These are phyloP conservation scores for Catharus bicknelli DNA, from an alignment of 2,113 vertebrate species.

Conservation along the genomic window DNA sequence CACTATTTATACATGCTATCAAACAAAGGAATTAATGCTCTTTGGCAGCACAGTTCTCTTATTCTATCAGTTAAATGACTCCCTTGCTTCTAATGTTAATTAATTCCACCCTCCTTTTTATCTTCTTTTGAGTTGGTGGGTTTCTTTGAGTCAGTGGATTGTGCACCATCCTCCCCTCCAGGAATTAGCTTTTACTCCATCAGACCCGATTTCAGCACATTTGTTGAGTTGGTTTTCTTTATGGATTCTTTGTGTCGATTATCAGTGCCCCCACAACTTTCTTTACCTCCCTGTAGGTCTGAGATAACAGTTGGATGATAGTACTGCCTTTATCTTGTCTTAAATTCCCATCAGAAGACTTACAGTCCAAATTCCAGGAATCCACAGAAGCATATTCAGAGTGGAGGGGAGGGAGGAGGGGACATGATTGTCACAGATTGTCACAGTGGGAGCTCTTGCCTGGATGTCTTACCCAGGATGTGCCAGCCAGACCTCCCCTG, in stretches of 20 bases:
- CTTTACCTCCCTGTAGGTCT: neutral
- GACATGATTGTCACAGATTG: neutral
- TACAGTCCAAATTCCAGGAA: neutral
- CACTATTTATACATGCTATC: neutral
- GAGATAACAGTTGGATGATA: neutral
- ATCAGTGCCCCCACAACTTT: too few relatives aligned
- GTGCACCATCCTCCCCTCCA: too few relatives aligned
- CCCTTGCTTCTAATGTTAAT: neutral
- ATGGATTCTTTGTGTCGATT: neutral
- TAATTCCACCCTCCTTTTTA: neutral
- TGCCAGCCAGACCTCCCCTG: neutral
- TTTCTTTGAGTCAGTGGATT: neutral
- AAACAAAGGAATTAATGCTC: neutral
- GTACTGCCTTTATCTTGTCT: neutral
- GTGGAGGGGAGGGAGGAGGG: neutral
- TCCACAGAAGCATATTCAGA: neutral
- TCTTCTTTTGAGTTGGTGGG: neutral
- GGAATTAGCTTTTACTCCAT: neutral
- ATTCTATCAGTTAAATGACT: neutral
- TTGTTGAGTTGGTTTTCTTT: neutral
- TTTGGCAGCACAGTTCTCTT: too few relatives aligned
- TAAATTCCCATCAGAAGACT: neutral
- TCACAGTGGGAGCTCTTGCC: neutral
- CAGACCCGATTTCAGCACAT: neutral
- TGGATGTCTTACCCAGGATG: neutral